Base-by-base conservation (phyloP, 2,113 vertebrate genomes). In the Proteles cristata region DNA sequence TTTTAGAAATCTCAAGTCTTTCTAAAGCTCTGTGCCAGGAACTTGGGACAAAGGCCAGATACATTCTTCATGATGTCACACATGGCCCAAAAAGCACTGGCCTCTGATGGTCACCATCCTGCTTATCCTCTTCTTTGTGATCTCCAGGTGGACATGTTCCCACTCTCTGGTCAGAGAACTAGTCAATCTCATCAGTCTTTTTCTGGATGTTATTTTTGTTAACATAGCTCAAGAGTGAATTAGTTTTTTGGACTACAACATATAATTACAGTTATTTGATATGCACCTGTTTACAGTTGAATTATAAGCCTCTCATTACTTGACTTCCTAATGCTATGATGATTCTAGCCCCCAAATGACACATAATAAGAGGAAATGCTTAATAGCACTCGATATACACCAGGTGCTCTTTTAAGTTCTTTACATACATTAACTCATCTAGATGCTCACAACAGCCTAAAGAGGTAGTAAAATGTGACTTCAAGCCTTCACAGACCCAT, bases 261-360 rank as follows among this genome's bases (percentile, higher is more conserved):
- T 63, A 14, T 74, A 63, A 82, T 92, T 96, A 73, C 39, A 74
- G 65, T 76, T 55, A 88, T 81, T 96, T 71, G 93, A 39, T 88
- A 35, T 86, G 66, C 19, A 93, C 69, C 77, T 94, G 89, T 95
- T 96, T 91, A 96, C 10, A 31, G 2, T 14, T 35, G 58, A 95
- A 68, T 85, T 71, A 4, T 19, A 81, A 82, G 43, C 43, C 85
- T 94, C 69, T 94, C 53, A 61, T 93, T 71, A 53, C 50, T 84
- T 0, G 5, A 55, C 26, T 79, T 77, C 71, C 68, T 96, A 81
- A 94, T 66, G 61, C 53, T 58, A 71, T 55, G 45, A 82, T 88
- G 43, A 95, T 23, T 85, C 43, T 53, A 66, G 71, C 23, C 25
- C 21, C 73, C 53, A 50, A 84, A 65, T 61, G 31, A 77, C 61